These are phyloP conservation scores for Boulengeromyrus knoepffleri DNA, from an alignment of 2,113 vertebrate genomes.

Conservation along the genomic window DNA sequence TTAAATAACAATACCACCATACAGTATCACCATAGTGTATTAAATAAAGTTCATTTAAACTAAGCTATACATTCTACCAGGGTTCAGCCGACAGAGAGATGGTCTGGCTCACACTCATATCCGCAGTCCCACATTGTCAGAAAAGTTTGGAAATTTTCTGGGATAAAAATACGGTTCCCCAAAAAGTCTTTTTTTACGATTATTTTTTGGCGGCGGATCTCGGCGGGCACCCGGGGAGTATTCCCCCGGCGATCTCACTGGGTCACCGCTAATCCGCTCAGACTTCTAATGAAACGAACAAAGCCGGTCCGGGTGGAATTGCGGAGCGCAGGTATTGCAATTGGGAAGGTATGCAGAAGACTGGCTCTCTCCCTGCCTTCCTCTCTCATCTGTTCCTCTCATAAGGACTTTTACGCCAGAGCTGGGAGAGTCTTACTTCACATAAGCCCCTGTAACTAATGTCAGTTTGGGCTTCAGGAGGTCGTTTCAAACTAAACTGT, in stretches of 20 bases:
- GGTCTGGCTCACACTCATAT: not conserved
- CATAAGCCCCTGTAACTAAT: not conserved
- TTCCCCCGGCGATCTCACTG: not conserved
- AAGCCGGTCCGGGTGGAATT: not conserved
- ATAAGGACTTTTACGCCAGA: constrained; percentile 9
- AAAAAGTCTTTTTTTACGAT: not conserved
- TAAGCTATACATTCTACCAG: not conserved
- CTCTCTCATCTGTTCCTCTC: constrained; percentile 16
- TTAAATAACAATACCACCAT: not conserved
- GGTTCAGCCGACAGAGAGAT: not conserved
- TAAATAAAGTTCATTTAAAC: not conserved
- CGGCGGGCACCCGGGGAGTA: not conserved
- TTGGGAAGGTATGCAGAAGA: constrained; percentile 19
- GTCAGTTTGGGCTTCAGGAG: not conserved
- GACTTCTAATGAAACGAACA: constrained; percentile 12
- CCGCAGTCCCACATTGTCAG: not conserved
- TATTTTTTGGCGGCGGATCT: not conserved
- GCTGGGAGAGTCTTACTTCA: not conserved
- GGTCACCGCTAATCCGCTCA: not conserved
- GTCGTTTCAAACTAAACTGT: not conserved
- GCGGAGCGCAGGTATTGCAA: constrained; percentile 4
- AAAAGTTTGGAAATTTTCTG: not conserved
- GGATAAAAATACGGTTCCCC: not conserved
- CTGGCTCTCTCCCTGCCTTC: not conserved
- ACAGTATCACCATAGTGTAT: not conserved